Conservation (phyloP, 2,113 vertebrate species). For the Plectropomus leopardus region DNA sequence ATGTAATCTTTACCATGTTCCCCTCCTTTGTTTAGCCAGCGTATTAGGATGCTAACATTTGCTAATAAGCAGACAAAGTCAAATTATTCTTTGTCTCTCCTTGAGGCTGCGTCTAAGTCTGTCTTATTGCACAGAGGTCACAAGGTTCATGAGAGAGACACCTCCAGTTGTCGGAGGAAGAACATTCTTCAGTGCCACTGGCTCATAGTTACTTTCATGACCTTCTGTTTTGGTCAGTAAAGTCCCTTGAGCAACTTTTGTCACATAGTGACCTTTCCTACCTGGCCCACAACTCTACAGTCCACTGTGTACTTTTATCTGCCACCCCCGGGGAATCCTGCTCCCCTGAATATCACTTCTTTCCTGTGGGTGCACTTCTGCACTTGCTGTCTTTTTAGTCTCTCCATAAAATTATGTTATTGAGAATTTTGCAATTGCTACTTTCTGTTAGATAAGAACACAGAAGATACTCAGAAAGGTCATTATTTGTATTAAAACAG, state of each 20-base stretch:
- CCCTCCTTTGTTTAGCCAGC: too few relatives aligned
- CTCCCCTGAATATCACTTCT: constrained; percentile 73
- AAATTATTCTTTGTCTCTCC: neutral
- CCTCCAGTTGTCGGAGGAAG: constrained; percentile 46
- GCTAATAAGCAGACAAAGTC: constrained; percentile 31
- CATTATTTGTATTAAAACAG: constrained; percentile 48
- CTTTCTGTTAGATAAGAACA: constrained; percentile 56
- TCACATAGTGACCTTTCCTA: constrained; percentile 78
- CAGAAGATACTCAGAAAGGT: constrained; percentile 51
- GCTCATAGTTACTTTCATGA: constrained; percentile 69
- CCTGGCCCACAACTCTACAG: constrained; percentile 66
- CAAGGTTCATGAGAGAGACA: constrained; percentile 27
- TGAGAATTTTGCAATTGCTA: constrained; percentile 52
- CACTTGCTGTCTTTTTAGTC: constrained; percentile 51
- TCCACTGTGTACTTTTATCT: constrained; percentile 76
- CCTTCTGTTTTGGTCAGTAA: constrained; percentile 75
- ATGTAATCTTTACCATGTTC: too few relatives aligned
- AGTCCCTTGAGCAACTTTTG: constrained; percentile 76
- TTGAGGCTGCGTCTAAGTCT: neutral
- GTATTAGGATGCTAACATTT: neutral
- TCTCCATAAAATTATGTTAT: constrained; percentile 54
- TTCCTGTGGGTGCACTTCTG: constrained; percentile 54
- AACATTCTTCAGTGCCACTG: constrained; percentile 52
- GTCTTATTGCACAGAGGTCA: neutral
- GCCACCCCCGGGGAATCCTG: constrained; percentile 58